Percentiles rank a stretch among this genome's conserved stretches.
Conservation (phyloP, 2,797 vertebrate genomes). For the Parauchenoglanis punctatus region DNA sequence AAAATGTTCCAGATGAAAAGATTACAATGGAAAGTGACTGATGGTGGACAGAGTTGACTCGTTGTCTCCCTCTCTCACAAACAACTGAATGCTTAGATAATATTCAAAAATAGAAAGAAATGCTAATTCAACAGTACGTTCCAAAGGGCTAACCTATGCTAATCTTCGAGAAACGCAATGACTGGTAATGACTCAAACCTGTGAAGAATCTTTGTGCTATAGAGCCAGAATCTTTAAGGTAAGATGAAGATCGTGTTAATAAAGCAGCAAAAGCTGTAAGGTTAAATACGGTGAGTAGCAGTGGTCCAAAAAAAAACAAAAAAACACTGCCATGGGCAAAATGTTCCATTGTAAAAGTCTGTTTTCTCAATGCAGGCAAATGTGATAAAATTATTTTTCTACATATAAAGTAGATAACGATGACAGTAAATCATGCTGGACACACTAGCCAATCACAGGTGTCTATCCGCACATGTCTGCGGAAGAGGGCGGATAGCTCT, state of each 20-base stretch:
- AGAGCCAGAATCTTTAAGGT: not conserved
- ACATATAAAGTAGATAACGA: not conserved
- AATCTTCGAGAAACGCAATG: not conserved
- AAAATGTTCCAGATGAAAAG: not conserved
- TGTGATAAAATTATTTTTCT: no score
- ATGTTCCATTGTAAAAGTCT: no score
- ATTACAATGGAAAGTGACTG: conserved; percentile 5
- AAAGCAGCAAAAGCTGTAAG: not conserved
- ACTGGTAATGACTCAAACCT: conserved; percentile 21
- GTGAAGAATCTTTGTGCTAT: not conserved
- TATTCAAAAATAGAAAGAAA: not conserved
- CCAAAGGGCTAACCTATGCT: not conserved
- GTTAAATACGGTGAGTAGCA: not conserved
- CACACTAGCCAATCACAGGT: not conserved
- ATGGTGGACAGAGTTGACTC: not conserved
- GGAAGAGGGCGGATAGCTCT: not conserved
- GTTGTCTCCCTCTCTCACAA: not conserved
- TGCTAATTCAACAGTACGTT: not conserved
- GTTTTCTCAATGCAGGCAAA: not conserved
- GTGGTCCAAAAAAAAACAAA: not conserved
- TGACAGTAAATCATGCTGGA: not conserved
- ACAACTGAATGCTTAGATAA: conserved; percentile 9
- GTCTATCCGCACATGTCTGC: not conserved
- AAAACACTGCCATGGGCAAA: not conserved
- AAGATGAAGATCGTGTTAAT: not conserved